Evolutionary conservation across 2,797 vertebrate species (phyloP).

Genomic region (Glyptemys insculpta): DNA sequence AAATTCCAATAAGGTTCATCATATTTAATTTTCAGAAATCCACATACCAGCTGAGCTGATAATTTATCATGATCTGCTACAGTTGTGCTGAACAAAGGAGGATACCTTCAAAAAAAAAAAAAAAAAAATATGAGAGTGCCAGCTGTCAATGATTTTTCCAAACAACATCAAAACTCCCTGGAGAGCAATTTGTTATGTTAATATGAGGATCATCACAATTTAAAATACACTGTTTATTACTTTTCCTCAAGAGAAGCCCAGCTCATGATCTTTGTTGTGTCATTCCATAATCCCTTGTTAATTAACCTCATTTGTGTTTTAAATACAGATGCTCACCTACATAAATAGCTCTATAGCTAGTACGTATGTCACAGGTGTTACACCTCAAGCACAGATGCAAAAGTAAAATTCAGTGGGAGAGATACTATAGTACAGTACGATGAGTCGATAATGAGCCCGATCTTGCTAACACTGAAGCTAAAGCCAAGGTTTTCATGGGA

Average conservation of each 20-base stretch:
- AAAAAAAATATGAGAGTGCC: rapidly evolving
- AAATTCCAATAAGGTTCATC: neutral
- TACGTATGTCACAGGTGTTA: neutral
- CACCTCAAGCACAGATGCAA: neutral
- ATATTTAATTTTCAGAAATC: neutral
- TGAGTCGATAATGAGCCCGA: neutral
- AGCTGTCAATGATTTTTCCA: slow-evolving; percentile 3
- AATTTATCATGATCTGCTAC: neutral
- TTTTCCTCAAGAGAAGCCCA: neutral
- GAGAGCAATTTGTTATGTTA: neutral
- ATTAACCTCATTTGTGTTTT: neutral
- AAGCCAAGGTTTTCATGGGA: neutral
- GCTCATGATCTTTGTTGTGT: neutral
- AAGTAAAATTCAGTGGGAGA: neutral
- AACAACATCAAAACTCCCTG: neutral
- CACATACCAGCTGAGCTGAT: neutral
- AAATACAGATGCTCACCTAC: neutral
- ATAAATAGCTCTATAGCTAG: neutral
- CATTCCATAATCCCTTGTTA: neutral
- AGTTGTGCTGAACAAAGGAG: neutral
- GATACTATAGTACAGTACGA: neutral
- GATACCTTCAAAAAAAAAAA: neutral
- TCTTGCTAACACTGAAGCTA: neutral
- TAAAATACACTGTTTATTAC: neutral
- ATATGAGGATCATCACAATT: neutral